A percentile compares a stretch with the other conserved stretches of the same genome.
These are phyloP conservation scores for Varanus salvator DNA, from an alignment of 2,113 vertebrate genomes.

Conservation along the genomic window DNA sequence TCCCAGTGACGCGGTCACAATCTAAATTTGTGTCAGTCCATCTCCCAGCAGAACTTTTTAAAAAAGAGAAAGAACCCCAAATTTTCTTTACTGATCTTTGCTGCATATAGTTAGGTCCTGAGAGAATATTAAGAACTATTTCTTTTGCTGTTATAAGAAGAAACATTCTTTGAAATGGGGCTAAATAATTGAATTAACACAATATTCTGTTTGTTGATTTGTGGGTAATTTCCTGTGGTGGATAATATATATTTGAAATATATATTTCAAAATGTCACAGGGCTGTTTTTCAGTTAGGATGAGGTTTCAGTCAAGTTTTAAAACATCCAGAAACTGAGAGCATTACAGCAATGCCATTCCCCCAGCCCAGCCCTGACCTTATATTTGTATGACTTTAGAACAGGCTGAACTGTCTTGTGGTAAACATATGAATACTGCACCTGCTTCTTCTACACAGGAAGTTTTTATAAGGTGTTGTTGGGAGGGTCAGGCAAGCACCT, in stretches of 20 bases:
- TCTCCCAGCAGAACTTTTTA: not conserved
- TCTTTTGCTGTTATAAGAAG: constrained; percentile 32
- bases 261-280: not conserved
- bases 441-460: not conserved
- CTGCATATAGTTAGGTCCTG: too few relatives aligned
- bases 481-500: constrained; percentile 12
- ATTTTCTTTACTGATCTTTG: not conserved
- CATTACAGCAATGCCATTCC: too few relatives aligned
- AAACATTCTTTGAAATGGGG: not conserved
- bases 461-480: constrained; percentile 22
- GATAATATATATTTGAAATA: too few relatives aligned
- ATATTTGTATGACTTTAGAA: not conserved
- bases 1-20: not conserved
- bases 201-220: not conserved
- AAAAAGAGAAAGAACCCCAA: not conserved
- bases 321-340: not conserved
- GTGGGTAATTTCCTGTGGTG: not conserved
- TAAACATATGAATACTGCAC: not conserved
- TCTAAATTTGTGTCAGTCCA: not conserved
- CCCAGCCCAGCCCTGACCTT: not conserved
- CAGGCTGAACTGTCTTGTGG: not conserved
- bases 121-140: constrained; percentile 28
- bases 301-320: not conserved
- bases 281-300: not conserved
- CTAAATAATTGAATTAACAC: not conserved